Base-by-base conservation (phyloP, 2,888 invertebrate genomes). In the Criorhina ranunculi region DNA sequence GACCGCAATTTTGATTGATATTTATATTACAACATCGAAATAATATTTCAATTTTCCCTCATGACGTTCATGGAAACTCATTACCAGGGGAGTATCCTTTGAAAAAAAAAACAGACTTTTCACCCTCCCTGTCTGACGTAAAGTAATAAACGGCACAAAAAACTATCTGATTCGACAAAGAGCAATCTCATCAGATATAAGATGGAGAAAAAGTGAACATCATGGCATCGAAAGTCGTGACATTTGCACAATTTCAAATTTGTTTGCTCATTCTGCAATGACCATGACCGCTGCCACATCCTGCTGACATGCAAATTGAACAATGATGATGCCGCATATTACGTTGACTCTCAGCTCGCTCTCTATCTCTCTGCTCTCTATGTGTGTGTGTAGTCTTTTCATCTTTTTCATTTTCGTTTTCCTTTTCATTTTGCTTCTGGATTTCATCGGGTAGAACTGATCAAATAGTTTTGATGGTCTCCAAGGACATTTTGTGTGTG, bases 271-370 rank as follows among this genome's bases (percentile, higher is more conserved):
- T 79, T 69, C 79, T 80, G 80, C 70, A 66, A 76, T 85, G 85
- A 85, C 85, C 85, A 40, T 85, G 85, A 80, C 85, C 85, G 69
- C 73, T 60, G 44, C 69, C 85, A 66, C 75, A 80, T 80, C 75
- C 85, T 80, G 85, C 80, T 80, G 80, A 80, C 75, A 79, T 79
- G 80, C 79, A 85, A 85, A 85, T 85, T 85, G 85, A 79, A 79
- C 73, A 66, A 70, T 76, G 85, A 80, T 85, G 85, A 85, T 85
- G 80, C 79, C 60, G 85, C 85, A 66, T 57, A 75, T 85, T 80
- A 76, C 80, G 70, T 59, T 67, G 72, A 69, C 35, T 77, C 24
- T 24, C n/a, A n/a, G n/a, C n/a, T n/a, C 12, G 6, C 5, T 55
- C 4, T 17, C n/a, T 55, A 9, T 37, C 17, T 42, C 4, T 40